Percentiles rank a stretch among this genome's conserved stretches.
phyloP scores from a whole-genome alignment of 2,888 invertebrate species.

The Lithosia quadra region DNA sequence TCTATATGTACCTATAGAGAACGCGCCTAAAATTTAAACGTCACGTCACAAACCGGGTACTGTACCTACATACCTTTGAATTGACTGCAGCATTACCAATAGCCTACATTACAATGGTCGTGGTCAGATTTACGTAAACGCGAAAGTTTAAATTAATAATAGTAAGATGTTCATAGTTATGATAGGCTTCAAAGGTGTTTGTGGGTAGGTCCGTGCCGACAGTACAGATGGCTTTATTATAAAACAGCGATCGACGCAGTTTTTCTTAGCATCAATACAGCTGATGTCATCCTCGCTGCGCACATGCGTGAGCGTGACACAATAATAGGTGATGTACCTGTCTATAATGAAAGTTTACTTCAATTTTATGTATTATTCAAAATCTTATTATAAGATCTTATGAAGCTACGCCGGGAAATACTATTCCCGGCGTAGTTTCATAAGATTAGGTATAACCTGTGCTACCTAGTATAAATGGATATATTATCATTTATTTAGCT shows the following conservation, averaged over 20 bases:
- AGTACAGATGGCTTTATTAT: slow-evolving; percentile 16
- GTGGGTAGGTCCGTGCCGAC: background rate
- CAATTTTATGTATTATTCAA: slow-evolving; percentile 16
- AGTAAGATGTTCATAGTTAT: slow-evolving; percentile 19
- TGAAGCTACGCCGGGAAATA: too few species aligned
- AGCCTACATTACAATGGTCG: too few species aligned
- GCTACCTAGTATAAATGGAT: too few species aligned
- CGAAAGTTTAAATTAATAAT: background rate
- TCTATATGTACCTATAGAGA: too few species aligned
- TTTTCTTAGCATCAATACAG: slow-evolving; percentile 33
- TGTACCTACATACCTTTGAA: too few species aligned
- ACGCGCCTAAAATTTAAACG: too few species aligned
- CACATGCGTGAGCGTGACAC: slow-evolving; percentile 28
- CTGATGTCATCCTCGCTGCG: slow-evolving; percentile 41
- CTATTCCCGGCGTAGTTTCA: too few species aligned
- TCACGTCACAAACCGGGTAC: too few species aligned
- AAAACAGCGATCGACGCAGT: slow-evolving; percentile 39
- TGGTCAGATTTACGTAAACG: background rate
- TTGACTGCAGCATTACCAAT: too few species aligned
- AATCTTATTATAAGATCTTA: background rate
- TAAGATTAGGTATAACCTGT: too few species aligned
- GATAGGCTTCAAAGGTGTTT: background rate
- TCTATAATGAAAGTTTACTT: slow-evolving; percentile 10
- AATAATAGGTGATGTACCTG: slow-evolving; percentile 20
- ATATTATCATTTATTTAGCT: too few species aligned